Conservation (phyloP, 2,888 invertebrate genomes). For the Caradrina clavipalpis region DNA sequence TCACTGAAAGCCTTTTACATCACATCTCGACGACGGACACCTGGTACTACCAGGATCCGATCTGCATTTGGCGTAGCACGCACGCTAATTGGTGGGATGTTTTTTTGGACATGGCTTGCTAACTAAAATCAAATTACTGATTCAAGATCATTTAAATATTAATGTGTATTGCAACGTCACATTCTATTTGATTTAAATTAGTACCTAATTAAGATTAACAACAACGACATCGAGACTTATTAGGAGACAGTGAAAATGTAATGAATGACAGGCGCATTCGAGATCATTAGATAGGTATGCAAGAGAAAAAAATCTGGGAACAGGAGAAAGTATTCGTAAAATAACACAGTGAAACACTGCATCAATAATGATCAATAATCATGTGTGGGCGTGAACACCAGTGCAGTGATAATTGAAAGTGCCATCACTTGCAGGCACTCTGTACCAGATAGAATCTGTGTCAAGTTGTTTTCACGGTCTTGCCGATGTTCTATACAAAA, state of each 20-base stretch:
- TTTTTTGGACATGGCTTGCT: slow-evolving; percentile 78
- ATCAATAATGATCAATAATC: slow-evolving; percentile 81
- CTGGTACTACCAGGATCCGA: slow-evolving; percentile 89
- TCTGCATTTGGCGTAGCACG: slow-evolving; percentile 73
- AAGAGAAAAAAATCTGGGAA: slow-evolving; percentile 74
- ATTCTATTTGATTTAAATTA: slow-evolving; percentile 79
- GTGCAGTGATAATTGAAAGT: slow-evolving; percentile 89
- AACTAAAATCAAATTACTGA: slow-evolving; percentile 75
- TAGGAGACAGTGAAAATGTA: slow-evolving; percentile 81
- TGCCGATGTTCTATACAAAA: slow-evolving; percentile 75
- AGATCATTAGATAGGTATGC: slow-evolving; percentile 74
- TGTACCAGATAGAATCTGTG: slow-evolving; percentile 85
- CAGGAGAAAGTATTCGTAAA: slow-evolving; percentile 85
- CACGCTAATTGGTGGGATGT: slow-evolving; percentile 77
- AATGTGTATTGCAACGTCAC: slow-evolving; percentile 81
- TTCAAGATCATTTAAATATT: slow-evolving; percentile 72
- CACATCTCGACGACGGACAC: slow-evolving; percentile 79
- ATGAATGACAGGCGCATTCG: slow-evolving; percentile 84
- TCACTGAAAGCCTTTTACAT: slow-evolving; percentile 90
- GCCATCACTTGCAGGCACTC: slow-evolving; percentile 83
- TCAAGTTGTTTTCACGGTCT: slow-evolving; percentile 88
- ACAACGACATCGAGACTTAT: slow-evolving; percentile 78
- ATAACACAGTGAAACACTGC: slow-evolving; percentile 81
- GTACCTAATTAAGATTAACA: slow-evolving; percentile 82
- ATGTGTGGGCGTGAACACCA: slow-evolving; percentile 77